Percentiles rank a stretch among this genome's conserved stretches.
These are phyloP conservation scores for Caenorhabditis sp. DNA, from an alignment of 2,888 invertebrate species.

Conservation along the genomic window DNA sequence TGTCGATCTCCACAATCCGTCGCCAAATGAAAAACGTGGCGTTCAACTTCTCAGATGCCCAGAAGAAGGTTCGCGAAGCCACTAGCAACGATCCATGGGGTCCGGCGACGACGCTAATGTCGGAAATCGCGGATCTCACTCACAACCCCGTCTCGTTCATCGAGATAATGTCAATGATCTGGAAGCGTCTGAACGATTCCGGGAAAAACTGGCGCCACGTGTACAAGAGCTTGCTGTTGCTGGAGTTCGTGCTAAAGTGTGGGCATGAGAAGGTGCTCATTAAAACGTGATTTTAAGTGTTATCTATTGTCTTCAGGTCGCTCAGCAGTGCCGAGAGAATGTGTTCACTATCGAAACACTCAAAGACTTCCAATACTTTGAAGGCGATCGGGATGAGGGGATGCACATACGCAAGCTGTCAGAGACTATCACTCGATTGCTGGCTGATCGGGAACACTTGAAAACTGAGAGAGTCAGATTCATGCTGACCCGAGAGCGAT, in stretches of 20 bases:
- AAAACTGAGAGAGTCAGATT: constrained; percentile 97
- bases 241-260: constrained; percentile 99
- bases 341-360: constrained; percentile 98
- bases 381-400: constrained; percentile 95
- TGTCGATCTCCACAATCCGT: constrained; percentile 87
- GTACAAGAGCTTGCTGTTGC: constrained; percentile 95
- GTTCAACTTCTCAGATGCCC: constrained; percentile 99
- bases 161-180: constrained; percentile 99
- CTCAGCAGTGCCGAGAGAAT: constrained; percentile 99
- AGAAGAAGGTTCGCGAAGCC: constrained; percentile 99
- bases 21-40: constrained; percentile 99
- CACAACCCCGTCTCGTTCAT: constrained; percentile 99
- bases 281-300: background rate
- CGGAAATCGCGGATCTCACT: constrained; percentile 98
- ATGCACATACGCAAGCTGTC: constrained; percentile 87
- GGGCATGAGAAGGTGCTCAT: constrained; percentile 91
- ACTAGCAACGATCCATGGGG: constrained; percentile 98
- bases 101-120: constrained; percentile 94
- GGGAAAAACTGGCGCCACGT: constrained; percentile 99
- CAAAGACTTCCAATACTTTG: constrained; percentile 94
- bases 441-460: constrained; percentile 96
- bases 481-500: constrained; percentile 94
- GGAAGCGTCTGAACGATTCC: constrained; percentile 99
- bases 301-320: constrained; percentile 85
- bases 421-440: constrained; percentile 93